These are phyloP conservation scores for Varroa destructor DNA, from an alignment of 1,140 invertebrate genomes.

Conservation along the genomic window DNA sequence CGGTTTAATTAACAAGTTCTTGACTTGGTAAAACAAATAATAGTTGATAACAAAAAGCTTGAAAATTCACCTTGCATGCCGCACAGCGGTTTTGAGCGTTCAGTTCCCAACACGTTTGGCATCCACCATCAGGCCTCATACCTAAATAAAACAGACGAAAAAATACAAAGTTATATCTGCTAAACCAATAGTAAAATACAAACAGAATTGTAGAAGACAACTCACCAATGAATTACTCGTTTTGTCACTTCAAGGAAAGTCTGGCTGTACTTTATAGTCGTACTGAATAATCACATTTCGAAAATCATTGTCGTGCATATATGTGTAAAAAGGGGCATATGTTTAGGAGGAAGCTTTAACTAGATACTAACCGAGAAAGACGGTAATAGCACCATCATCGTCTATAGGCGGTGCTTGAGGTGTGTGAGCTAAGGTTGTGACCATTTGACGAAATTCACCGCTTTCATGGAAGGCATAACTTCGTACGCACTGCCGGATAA, in stretches of 20 bases:
- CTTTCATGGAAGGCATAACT: slow-evolving; percentile 75
- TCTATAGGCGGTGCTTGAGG: slow-evolving; percentile 21
- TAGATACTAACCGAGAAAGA: neutral
- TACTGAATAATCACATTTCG: too few relatives aligned
- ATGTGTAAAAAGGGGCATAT: too few relatives aligned
- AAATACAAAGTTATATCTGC: too few relatives aligned
- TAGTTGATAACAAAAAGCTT: too few relatives aligned
- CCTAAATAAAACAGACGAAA: neutral
- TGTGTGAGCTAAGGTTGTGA: slow-evolving; percentile 58
- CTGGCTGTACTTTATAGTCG: too few relatives aligned
- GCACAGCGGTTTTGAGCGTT: slow-evolving; percentile 1
- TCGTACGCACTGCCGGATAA: slow-evolving; percentile 66
- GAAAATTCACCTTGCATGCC: neutral
- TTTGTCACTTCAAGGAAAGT: too few relatives aligned
- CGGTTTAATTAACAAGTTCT: too few relatives aligned
- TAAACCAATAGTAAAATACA: too few relatives aligned
- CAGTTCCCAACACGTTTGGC: slow-evolving; percentile 9
- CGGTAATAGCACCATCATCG: slow-evolving; percentile 11
- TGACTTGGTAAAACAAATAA: too few relatives aligned
- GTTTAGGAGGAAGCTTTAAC: neutral
- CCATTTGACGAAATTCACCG: slow-evolving; percentile 62
- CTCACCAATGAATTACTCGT: too few relatives aligned
- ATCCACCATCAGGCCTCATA: neutral
- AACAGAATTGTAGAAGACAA: too few relatives aligned
- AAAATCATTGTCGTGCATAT: too few relatives aligned